phyloP scores from a whole-genome alignment of 92 coral and sea anemone species.

The Desmophyllum pertusum region DNA sequence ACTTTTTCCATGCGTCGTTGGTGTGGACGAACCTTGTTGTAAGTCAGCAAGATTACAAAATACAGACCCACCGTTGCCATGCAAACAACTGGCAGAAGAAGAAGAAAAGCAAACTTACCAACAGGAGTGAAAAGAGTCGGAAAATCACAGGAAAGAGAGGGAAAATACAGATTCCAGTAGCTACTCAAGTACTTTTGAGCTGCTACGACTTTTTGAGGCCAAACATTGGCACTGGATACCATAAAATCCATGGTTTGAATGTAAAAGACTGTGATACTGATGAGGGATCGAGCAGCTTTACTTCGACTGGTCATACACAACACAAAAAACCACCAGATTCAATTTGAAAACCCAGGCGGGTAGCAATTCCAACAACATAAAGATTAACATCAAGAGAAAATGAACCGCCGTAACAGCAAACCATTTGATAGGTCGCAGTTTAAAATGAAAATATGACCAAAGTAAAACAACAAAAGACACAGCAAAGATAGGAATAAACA shows the following conservation, averaged over 20 bases:
- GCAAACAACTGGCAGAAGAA: conserved; percentile 61
- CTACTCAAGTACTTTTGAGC: conserved; percentile 75
- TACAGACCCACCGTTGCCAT: conserved; percentile 41
- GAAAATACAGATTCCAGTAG: conserved; percentile 66
- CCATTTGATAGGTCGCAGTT: conserved; percentile 38
- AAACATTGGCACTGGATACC: conserved; percentile 66
- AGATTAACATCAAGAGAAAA: conserved; percentile 48
- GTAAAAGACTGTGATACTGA: conserved; percentile 71
- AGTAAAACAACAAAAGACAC: conserved; percentile 52
- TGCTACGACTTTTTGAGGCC: conserved; percentile 63
- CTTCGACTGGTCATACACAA: conserved; percentile 60
- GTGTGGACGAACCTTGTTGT: conserved; percentile 26
- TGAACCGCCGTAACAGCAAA: conserved; percentile 55
- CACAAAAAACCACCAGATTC: conserved; percentile 53
- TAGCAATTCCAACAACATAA: conserved; percentile 56
- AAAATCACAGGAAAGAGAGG: conserved; percentile 68
- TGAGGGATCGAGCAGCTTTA: conserved; percentile 41
- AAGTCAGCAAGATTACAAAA: conserved; percentile 29
- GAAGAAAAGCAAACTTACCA: conserved; percentile 57
- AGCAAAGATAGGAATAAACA: conserved; percentile 49
- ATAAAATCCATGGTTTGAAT: conserved; percentile 77
- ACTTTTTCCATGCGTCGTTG: conserved; percentile 20
- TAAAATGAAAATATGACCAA: conserved; percentile 48
- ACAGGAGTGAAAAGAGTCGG: conserved; percentile 66
- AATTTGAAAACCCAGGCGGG: conserved; percentile 66